A percentile compares a stretch with the other conserved stretches of the same genome.
phyloP scores from a whole-genome alignment of 2,888 invertebrate genomes.

The Morpho helenor region DNA sequence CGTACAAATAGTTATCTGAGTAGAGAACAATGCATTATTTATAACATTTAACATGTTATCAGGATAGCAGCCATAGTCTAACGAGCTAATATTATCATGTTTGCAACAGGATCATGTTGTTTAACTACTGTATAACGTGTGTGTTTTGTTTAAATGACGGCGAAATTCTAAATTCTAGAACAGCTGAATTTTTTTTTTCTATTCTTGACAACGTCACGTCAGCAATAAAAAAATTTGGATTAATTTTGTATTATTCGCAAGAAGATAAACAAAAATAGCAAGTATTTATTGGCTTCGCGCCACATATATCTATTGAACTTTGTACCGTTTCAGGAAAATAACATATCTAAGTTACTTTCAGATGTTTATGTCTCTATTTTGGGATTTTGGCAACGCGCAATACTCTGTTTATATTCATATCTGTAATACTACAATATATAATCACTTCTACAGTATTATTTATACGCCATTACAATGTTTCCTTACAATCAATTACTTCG shows the following conservation, averaged over 20 bases:
- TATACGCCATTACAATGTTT: background rate
- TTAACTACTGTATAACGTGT: background rate
- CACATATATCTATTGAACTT: conserved; percentile 67
- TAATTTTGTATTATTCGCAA: conserved; percentile 2
- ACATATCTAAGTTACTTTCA: conserved; percentile 53
- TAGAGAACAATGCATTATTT: background rate
- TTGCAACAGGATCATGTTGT: background rate
- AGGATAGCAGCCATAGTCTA: background rate
- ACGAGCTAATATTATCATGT: background rate
- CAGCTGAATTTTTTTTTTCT: too few species aligned
- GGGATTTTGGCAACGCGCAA: conserved; percentile 50
- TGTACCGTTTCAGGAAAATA: conserved; percentile 70
- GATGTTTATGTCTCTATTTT: conserved; percentile 62
- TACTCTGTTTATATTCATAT: conserved; percentile 19
- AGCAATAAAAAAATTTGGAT: background rate
- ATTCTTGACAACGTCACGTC: background rate
- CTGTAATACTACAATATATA: background rate
- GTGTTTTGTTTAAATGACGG: too few species aligned
- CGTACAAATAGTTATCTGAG: background rate
- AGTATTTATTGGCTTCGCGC: conserved; percentile 55
- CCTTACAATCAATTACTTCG: background rate
- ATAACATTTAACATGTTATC: background rate
- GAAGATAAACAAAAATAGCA: conserved; percentile 29
- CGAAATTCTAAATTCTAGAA: too few species aligned
- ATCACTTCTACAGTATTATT: background rate